These are phyloP conservation scores for Antheraea pernyi DNA, from an alignment of 1,140 invertebrate genomes.

Conservation along the genomic window DNA sequence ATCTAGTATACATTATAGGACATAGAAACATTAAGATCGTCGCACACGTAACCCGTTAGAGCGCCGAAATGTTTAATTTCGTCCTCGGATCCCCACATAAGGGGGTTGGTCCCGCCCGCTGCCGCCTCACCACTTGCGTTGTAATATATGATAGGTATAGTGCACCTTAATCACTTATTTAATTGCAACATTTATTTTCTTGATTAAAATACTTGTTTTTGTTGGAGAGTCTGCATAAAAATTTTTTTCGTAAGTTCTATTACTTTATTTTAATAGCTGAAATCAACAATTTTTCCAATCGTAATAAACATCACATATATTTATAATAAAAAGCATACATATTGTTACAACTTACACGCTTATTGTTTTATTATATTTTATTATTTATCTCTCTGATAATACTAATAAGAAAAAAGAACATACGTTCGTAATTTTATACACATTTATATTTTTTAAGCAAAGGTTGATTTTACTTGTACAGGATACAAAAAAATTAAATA, in stretches of 20 bases:
- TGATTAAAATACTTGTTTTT: constrained; percentile 72
- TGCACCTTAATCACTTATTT: constrained; percentile 75
- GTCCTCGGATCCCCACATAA: constrained; percentile 35
- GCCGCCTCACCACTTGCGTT: constrained; percentile 48
- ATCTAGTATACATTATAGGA: constrained; percentile 32
- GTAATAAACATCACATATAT: too few relatives aligned
- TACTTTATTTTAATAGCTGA: too few relatives aligned
- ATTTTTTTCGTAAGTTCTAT: background rate
- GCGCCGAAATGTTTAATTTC: constrained; percentile 73
- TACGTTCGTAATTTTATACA: too few relatives aligned
- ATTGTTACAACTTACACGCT: too few relatives aligned
- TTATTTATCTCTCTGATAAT: too few relatives aligned
- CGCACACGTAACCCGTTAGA: constrained; percentile 54
- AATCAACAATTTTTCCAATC: too few relatives aligned
- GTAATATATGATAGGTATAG: constrained; percentile 72
- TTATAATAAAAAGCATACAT: too few relatives aligned
- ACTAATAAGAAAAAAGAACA: too few relatives aligned
- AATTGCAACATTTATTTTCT: constrained; percentile 77
- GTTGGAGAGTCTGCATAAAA: constrained; percentile 41
- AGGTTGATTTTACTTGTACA: too few relatives aligned
- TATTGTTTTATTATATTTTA: too few relatives aligned
- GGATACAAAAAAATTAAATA: background rate
- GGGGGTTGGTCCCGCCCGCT: constrained; percentile 28
- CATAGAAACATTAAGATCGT: constrained; percentile 40
- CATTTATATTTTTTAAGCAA: too few relatives aligned